Percentiles rank a stretch among this genome's conserved stretches.
Evolutionary conservation across 2,797 vertebrate genomes (phyloP).

Genomic region (Sebastes hopkinsi): DNA sequence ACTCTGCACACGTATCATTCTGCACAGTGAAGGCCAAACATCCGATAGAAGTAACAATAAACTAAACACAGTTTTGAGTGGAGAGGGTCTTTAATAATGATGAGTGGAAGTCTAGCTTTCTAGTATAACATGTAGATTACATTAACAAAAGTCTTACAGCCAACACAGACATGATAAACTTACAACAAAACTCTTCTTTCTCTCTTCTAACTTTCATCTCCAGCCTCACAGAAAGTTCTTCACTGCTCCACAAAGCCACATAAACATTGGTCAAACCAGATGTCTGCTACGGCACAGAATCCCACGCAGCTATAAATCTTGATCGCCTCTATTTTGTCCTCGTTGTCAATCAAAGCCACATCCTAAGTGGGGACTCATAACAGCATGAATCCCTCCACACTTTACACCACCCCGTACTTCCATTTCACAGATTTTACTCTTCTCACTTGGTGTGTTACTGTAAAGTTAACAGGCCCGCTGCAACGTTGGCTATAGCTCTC

Average conservation of each 20-base stretch:
- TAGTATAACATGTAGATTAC: conserved; percentile 6
- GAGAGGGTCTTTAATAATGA: not conserved
- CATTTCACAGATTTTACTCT: conserved; percentile 60
- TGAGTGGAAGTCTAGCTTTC: not conserved
- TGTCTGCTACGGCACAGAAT: conserved; percentile 55
- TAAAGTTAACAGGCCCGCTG: conserved; percentile 72
- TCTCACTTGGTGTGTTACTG: conserved; percentile 62
- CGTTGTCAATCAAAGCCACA: conserved; percentile 75
- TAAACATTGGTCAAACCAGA: conserved; percentile 73
- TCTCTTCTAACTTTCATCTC: conserved; percentile 44
- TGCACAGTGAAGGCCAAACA: not conserved
- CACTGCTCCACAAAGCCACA: conserved; percentile 62
- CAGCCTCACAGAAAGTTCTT: conserved; percentile 52
- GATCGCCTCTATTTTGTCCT: conserved; percentile 50
- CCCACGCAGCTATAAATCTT: conserved; percentile 65
- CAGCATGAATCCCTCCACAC: conserved; percentile 54
- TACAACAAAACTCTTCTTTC: conserved; percentile 35
- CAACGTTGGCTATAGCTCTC: conserved; percentile 49
- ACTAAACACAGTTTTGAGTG: not conserved
- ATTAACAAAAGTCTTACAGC: conserved; percentile 19
- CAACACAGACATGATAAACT: conserved; percentile 40
- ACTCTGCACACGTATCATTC: not conserved
- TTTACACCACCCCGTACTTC: conserved; percentile 46
- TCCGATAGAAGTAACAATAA: not conserved
- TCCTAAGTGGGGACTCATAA: conserved; percentile 64